Evolutionary conservation across 1,140 invertebrate species (phyloP).

Genomic region (Protaetia brevitarsis): DNA sequence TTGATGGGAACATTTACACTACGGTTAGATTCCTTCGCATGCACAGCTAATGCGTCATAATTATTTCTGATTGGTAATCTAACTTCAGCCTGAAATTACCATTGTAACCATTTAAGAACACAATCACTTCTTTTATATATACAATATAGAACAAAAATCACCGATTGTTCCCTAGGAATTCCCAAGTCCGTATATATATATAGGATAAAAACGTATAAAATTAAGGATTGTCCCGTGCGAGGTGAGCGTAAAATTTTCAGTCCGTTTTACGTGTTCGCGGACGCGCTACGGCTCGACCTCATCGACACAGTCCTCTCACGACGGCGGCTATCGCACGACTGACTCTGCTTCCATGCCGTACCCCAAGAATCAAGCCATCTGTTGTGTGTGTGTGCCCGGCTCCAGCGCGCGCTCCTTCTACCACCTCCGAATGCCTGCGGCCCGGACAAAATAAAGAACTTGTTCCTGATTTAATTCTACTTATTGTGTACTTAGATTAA

Average conservation of each 20-base stretch:
- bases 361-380: constrained; percentile 17
- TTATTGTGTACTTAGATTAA: constrained; percentile 16
- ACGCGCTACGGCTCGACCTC: not conserved
- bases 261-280: not conserved
- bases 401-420: constrained; percentile 3
- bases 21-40: not conserved
- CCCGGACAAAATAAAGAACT: constrained; percentile 16
- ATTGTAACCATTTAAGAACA: not conserved
- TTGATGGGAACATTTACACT: not conserved
- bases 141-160: too few relatives aligned
- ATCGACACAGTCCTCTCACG: not conserved
- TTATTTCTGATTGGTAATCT: too few relatives aligned
- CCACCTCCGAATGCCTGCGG: not conserved
- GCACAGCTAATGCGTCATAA: too few relatives aligned
- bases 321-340: constrained; percentile 11
- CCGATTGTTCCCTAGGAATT: too few relatives aligned
- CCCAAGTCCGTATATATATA: too few relatives aligned
- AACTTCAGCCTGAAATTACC: too few relatives aligned
- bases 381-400: constrained; percentile 14
- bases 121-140: not conserved
- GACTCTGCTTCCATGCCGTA: constrained; percentile 1
- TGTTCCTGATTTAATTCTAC: constrained; percentile 13
- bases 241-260: too few relatives aligned
- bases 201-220: too few relatives aligned
- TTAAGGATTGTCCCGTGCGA: too few relatives aligned